Conservation (phyloP, 1,140 invertebrate species). For the Drosophila bocki region DNA sequence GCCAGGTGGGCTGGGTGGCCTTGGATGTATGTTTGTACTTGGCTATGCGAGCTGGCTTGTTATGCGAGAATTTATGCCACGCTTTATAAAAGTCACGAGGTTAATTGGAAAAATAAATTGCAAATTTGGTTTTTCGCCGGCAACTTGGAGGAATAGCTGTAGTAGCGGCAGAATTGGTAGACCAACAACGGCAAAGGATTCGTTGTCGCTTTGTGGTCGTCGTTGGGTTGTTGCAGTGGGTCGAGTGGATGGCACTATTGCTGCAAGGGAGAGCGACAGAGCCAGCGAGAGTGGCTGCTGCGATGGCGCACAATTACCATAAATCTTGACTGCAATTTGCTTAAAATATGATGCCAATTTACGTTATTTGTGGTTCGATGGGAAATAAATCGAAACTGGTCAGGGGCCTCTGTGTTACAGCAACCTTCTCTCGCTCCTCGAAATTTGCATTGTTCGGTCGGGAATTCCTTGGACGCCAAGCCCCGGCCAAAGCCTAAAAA, state of each 20-base stretch:
- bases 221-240: conserved; percentile 21
- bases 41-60: conserved; percentile 28
- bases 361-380: conserved; percentile 83
- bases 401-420: conserved; percentile 36
- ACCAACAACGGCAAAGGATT: conserved; percentile 47
- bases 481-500: conserved; percentile 20
- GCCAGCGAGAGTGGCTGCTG: conserved; percentile 46
- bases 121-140: conserved; percentile 75
- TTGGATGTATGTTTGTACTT: conserved; percentile 14
- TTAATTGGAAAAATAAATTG: conserved; percentile 85
- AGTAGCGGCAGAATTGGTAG: conserved; percentile 37
- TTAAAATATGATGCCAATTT: conserved; percentile 84
- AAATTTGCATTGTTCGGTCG: conserved; percentile 23
- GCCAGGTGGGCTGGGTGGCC: conserved; percentile 13
- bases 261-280: conserved; percentile 7
- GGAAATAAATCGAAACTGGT: conserved; percentile 79
- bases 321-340: conserved; percentile 83
- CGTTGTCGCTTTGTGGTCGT: conserved; percentile 54
- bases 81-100: conserved; percentile 83
- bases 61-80: conserved; percentile 80
- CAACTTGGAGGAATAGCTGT: conserved; percentile 54
- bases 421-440: background rate
- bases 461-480: conserved; percentile 31
- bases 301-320: conserved; percentile 81
- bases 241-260: background rate